These are phyloP conservation scores for Doris montereyensis DNA, from an alignment of 2,888 invertebrate genomes.

Conservation along the genomic window DNA sequence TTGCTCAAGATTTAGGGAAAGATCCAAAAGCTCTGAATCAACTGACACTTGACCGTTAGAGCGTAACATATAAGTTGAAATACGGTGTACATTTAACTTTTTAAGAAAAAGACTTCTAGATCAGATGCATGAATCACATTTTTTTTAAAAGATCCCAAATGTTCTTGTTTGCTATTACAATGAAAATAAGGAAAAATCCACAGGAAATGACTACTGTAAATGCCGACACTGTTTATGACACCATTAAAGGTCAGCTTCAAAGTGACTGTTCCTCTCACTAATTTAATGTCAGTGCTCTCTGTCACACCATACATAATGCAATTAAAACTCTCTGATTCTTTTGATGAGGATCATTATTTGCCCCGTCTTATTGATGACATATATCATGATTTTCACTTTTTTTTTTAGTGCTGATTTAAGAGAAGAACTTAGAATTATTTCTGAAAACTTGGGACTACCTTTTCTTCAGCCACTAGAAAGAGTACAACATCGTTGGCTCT, in stretches of 20 bases:
- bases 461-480: neutral
- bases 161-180: neutral
- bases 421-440: neutral
- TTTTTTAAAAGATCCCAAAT: neutral
- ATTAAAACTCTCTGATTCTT: neutral
- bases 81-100: neutral
- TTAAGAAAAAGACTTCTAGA: neutral
- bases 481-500: slow-evolving; percentile 7
- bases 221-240: neutral
- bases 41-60: neutral
- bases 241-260: neutral
- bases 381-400: neutral
- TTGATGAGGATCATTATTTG: neutral
- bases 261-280: neutral
- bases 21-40: no score
- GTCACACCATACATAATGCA: neutral
- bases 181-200: neutral
- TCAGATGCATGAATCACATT: neutral
- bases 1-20: no score
- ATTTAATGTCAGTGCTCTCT: neutral
- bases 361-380: neutral
- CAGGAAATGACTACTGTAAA: neutral
- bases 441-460: neutral
- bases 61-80: neutral
- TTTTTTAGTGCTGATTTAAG: slow-evolving; percentile 12